Percentiles rank a stretch among this genome's conserved stretches.
phyloP scores from a whole-genome alignment of 2,797 vertebrate species.

The Anguilla megastoma region DNA sequence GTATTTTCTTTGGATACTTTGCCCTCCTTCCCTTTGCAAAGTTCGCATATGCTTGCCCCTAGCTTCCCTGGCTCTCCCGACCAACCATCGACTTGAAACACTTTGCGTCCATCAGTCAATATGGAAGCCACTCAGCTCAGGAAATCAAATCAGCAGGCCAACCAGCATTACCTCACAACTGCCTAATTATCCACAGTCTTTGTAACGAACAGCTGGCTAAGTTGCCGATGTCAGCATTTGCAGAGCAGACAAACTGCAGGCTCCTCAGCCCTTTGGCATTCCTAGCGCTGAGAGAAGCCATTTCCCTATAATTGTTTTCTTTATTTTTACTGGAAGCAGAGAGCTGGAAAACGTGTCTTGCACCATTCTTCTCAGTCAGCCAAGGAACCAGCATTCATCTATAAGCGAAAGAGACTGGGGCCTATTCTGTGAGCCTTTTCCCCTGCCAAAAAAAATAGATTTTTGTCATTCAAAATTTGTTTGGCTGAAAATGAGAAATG shows the following conservation, averaged over 20 bases:
- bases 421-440: slow-evolving; percentile 16
- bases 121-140: slow-evolving; percentile 65
- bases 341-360: slow-evolving; percentile 65
- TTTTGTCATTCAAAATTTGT: slow-evolving; percentile 57
- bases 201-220: slow-evolving; percentile 76
- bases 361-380: slow-evolving; percentile 66
- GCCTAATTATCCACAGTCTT: slow-evolving; percentile 73
- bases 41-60: slow-evolving; percentile 53
- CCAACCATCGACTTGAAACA: slow-evolving; percentile 47
- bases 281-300: slow-evolving; percentile 55
- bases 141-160: slow-evolving; percentile 74
- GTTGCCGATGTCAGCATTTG: slow-evolving; percentile 64
- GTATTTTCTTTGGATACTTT: neutral
- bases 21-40: neutral
- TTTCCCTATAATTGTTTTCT: slow-evolving; percentile 35
- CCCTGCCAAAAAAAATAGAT: slow-evolving; percentile 58
- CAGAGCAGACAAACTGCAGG: slow-evolving; percentile 36
- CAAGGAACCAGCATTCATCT: slow-evolving; percentile 69
- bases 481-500: slow-evolving; percentile 48
- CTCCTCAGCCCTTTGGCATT: slow-evolving; percentile 55
- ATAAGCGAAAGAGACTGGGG: slow-evolving; percentile 54
- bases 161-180: slow-evolving; percentile 71
- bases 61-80: slow-evolving; percentile 46
- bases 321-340: slow-evolving; percentile 47
- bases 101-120: slow-evolving; percentile 52